Evolutionary conservation across 2,797 vertebrate species (phyloP).

Genomic region (Coilia nasus): DNA sequence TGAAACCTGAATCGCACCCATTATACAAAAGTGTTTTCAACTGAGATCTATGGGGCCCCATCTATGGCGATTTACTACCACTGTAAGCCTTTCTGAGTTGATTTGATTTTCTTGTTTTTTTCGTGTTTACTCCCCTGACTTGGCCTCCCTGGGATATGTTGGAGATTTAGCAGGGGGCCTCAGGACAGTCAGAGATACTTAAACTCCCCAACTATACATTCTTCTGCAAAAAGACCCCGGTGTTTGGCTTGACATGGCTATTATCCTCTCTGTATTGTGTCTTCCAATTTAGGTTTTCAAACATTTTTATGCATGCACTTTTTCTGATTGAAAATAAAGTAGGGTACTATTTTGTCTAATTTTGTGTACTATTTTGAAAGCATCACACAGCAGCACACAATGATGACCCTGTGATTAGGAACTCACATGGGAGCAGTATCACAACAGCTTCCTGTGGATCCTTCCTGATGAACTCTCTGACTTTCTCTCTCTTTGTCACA

Average conservation of each 20-base stretch:
- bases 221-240: not conserved
- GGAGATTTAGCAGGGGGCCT: not conserved
- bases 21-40: not conserved
- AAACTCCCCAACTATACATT: not conserved
- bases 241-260: not conserved
- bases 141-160: not conserved
- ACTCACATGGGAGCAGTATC: not conserved
- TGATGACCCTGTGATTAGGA: not conserved
- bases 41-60: not conserved
- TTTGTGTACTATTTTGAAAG: not conserved
- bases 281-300: not conserved
- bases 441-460: not conserved
- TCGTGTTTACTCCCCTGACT: not conserved
- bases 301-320: not conserved
- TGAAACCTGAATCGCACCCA: not conserved
- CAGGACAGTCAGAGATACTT: not conserved
- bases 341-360: too few relatives aligned
- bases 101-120: slow-evolving; percentile 14
- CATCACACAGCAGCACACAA: not conserved
- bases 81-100: not conserved
- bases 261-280: not conserved
- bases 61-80: not conserved
- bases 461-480: too few relatives aligned
- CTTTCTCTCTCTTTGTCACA: too few relatives aligned
- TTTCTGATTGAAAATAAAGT: not conserved